phyloP scores from a whole-genome alignment of 2,797 vertebrate genomes.

The Nothura maculosa region DNA sequence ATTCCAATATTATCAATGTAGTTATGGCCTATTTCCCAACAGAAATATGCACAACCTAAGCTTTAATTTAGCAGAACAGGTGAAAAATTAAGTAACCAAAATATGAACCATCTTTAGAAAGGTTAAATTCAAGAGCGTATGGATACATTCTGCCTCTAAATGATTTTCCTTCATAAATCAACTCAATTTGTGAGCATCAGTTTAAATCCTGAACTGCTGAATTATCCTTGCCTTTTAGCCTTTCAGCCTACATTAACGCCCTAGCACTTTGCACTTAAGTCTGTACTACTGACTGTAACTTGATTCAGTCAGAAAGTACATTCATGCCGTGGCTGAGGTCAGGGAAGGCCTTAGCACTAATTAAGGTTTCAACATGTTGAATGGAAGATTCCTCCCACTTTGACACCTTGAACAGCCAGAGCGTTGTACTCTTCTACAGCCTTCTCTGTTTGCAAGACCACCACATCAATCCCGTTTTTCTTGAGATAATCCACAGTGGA shows the following conservation, averaged over 20 bases:
- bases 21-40: neutral
- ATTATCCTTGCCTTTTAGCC: neutral
- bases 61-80: neutral
- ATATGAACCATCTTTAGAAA: neutral
- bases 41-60: neutral
- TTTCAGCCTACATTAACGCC: neutral
- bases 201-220: neutral
- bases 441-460: conserved; percentile 90
- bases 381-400: conserved; percentile 94
- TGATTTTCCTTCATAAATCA: neutral
- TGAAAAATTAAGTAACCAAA: neutral
- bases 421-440: conserved; percentile 92
- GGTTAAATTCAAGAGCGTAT: neutral
- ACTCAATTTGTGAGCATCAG: neutral
- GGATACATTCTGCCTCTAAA: neutral
- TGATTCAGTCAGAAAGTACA: neutral
- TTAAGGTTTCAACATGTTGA: conserved; percentile 88
- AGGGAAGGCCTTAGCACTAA: fast-evolving
- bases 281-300: neutral
- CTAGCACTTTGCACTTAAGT: neutral
- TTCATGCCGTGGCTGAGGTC: fast-evolving
- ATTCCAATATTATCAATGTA: neutral
- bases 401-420: conserved; percentile 85
- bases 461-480: conserved; percentile 86
- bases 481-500: conserved; percentile 90